Percentiles rank a stretch among this genome's conserved stretches.
Conservation (phyloP, 2,113 vertebrate species). For the Okapia johnstoni region DNA sequence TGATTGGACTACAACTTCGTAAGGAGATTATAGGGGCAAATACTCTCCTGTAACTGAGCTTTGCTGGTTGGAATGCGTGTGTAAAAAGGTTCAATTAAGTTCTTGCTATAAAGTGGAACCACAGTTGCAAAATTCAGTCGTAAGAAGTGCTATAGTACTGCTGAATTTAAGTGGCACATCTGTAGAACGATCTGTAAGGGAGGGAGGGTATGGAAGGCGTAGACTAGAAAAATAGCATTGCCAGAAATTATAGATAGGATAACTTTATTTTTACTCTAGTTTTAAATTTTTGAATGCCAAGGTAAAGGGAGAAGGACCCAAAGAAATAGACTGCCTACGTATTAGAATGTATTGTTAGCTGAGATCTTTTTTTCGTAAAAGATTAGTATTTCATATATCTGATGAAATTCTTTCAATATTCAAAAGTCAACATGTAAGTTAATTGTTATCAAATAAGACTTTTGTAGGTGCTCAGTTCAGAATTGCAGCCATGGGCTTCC, state of each 20-base stretch:
- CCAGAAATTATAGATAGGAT: not conserved
- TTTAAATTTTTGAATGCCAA: not conserved
- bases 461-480: not conserved
- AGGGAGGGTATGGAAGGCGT: not conserved
- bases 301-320: not conserved
- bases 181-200: not conserved
- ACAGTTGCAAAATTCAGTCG: not conserved
- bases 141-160: not conserved
- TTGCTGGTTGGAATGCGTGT: not conserved
- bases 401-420: not conserved
- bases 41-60: not conserved
- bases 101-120: not conserved
- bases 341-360: not conserved
- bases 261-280: not conserved
- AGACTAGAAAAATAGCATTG: not conserved
- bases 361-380: not conserved
- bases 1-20: not conserved
- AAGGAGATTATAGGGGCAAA: not conserved
- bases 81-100: not conserved
- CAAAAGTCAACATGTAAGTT: not conserved
- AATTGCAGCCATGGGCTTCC: not conserved
- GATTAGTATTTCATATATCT: not conserved
- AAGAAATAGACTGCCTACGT: not conserved
- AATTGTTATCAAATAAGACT: slow-evolving; percentile 29
- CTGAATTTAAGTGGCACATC: not conserved